Base-by-base conservation (phyloP, 2,797 vertebrate species). In the Leuciscus waleckii region DNA sequence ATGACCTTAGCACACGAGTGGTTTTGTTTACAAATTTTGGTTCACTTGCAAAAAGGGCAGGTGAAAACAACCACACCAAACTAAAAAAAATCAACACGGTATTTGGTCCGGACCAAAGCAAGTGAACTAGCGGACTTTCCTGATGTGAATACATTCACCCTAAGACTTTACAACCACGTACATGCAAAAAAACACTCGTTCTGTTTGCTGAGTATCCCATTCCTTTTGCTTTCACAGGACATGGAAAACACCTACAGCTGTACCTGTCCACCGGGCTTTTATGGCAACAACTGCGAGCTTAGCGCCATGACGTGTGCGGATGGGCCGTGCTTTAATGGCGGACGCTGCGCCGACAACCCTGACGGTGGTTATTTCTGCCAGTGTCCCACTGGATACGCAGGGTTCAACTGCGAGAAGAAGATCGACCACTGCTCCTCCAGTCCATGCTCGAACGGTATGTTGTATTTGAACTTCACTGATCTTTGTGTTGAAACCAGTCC, bases 391-490 rank as follows among this genome's bases (percentile, higher is more conserved):
- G 97, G 97, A 16, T 98, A 99, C 73, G 97, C 97, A 0, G 98
- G 98, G 32, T 99, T 99, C 93, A 99, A 96, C 95, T 99, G 98
- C 17, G 98, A 99, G 92, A 99, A 99, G 95, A 99, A 98, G 93
- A 96, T 97, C 0, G 97, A 98, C 89, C 94, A 97, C 92, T 99
- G 98, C 93, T 96, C 96, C 69, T 98, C 98, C 71, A 91, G 92
- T 29, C 98, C 98, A 37, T 99, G 98, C 89, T 95, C 97, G 82
- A 98, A 99, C 1, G 98, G 98, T 99, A 94, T 93, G 95, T 10
- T 69, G 32, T 67, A n/a, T 39, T 69, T 35, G 4, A 68, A 39
- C 46, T 54, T 14, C 41, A n/a, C 10, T 8, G n/a, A 41, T 41
- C 32, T 68, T 54, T 70, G 46, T 19, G 13, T 54, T 58, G 17